These are phyloP conservation scores for Ammospiza maritima DNA, from an alignment of 2,797 vertebrate species.

Conservation along the genomic window DNA sequence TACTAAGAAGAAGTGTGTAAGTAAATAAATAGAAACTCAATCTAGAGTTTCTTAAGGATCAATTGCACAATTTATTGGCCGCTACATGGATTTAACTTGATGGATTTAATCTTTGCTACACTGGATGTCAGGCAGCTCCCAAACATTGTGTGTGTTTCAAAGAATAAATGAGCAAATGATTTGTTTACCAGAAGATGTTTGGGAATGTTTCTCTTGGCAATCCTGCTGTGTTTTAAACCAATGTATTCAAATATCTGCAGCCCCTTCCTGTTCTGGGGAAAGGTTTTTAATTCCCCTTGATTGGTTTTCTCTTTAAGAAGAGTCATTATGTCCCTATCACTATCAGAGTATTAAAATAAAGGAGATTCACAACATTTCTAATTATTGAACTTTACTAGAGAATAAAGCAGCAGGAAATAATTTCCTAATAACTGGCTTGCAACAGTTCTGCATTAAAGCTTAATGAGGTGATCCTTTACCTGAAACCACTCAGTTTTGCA, in stretches of 20 bases:
- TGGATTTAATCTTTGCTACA: background rate
- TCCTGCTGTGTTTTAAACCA: background rate
- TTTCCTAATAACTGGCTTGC: constrained; percentile 72
- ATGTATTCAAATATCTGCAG: background rate
- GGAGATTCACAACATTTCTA: constrained; percentile 66
- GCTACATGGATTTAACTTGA: rapidly evolving
- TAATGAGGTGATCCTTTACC: constrained; percentile 69
- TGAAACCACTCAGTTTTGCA: constrained; percentile 35
- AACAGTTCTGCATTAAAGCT: constrained; percentile 67
- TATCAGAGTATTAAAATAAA: constrained; percentile 10
- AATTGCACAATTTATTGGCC: background rate
- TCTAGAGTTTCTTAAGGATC: background rate
- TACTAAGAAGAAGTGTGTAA: background rate
- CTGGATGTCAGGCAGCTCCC: background rate
- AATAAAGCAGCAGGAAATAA: constrained; percentile 75
- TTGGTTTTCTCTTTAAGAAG: background rate
- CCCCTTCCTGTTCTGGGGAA: background rate
- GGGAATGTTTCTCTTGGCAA: background rate
- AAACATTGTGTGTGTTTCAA: background rate
- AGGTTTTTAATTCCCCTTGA: background rate
- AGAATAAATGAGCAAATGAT: background rate
- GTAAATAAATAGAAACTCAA: background rate
- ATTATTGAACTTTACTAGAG: constrained; percentile 66
- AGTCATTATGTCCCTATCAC: background rate
- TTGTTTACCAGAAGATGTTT: background rate